A percentile compares a stretch with the other conserved stretches of the same genome.
These are phyloP conservation scores for Labrus mixtus DNA, from an alignment of 2,113 vertebrate species.

Conservation along the genomic window DNA sequence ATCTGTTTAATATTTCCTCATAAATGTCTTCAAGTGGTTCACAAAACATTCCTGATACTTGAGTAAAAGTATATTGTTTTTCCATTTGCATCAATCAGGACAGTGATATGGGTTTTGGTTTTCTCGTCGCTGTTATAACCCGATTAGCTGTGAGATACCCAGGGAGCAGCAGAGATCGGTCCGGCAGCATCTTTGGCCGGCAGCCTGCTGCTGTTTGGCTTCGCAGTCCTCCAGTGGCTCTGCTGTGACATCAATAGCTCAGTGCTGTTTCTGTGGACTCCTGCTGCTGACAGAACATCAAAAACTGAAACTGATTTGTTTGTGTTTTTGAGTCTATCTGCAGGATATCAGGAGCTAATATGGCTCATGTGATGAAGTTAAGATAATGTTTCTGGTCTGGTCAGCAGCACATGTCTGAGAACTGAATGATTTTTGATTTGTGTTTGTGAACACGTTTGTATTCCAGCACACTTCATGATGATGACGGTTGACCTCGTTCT, in stretches of 20 bases:
- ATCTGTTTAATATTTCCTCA: too few relatives aligned
- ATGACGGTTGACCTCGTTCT: constrained; percentile 38
- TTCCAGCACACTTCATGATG: constrained; percentile 9
- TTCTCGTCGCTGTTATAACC: constrained; percentile 51
- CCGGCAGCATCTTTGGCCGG: constrained; percentile 50
- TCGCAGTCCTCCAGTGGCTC: constrained; percentile 60
- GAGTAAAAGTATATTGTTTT: constrained; percentile 27
- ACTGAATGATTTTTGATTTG: constrained; percentile 6
- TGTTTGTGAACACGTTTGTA: constrained; percentile 5
- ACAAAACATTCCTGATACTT: constrained; percentile 7
- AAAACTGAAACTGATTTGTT: constrained; percentile 39
- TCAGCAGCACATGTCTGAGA: neutral
- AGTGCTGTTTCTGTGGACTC: constrained; percentile 32
- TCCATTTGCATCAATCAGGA: constrained; percentile 29
- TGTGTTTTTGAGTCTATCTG: constrained; percentile 32
- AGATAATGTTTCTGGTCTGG: neutral
- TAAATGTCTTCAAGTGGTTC: too few relatives aligned
- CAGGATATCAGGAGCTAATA: constrained; percentile 21
- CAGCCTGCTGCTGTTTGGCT: constrained; percentile 55
- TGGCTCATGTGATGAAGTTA: constrained; percentile 1
- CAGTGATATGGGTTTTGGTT: constrained; percentile 31
- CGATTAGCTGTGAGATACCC: constrained; percentile 63
- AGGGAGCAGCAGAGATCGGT: constrained; percentile 56
- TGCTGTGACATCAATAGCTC: constrained; percentile 43
- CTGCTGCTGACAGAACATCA: constrained; percentile 20